phyloP scores from a whole-genome alignment of 2,888 invertebrate genomes.

The Theretra japonica region DNA sequence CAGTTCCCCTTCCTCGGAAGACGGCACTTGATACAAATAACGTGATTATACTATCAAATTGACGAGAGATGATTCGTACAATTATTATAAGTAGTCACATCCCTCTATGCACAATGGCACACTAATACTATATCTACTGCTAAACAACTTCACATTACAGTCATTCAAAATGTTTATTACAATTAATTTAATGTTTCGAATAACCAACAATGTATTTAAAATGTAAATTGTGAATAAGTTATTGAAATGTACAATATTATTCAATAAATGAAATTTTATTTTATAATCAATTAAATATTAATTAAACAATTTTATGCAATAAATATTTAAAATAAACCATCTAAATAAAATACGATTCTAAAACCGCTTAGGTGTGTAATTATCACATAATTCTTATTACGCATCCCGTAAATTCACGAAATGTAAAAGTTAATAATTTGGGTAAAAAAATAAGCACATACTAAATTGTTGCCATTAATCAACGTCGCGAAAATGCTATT shows the following conservation, averaged over 20 bases:
- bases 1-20: constrained; percentile 58
- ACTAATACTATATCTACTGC: constrained; percentile 12
- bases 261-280: no score
- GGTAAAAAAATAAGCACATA: constrained; percentile 17
- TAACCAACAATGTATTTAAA: no score
- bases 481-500: constrained; percentile 66
- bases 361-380: not conserved
- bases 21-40: constrained; percentile 60
- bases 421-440: constrained; percentile 15
- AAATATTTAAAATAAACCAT: not conserved
- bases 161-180: not conserved
- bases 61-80: constrained; percentile 55
- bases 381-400: constrained; percentile 16
- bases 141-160: constrained; percentile 1
- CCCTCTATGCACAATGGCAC: constrained; percentile 45
- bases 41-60: constrained; percentile 59
- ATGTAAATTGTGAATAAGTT: no score
- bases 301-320: no score
- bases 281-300: no score
- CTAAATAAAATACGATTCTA: not conserved
- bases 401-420: constrained; percentile 3
- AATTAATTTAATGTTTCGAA: no score
- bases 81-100: constrained; percentile 62
- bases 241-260: no score
- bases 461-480: constrained; percentile 57